Evolutionary conservation across 2,888 invertebrate species (phyloP), one percentile per base, ranked within the genome.

Genomic region (Caenorhabditis sp.): DNA sequence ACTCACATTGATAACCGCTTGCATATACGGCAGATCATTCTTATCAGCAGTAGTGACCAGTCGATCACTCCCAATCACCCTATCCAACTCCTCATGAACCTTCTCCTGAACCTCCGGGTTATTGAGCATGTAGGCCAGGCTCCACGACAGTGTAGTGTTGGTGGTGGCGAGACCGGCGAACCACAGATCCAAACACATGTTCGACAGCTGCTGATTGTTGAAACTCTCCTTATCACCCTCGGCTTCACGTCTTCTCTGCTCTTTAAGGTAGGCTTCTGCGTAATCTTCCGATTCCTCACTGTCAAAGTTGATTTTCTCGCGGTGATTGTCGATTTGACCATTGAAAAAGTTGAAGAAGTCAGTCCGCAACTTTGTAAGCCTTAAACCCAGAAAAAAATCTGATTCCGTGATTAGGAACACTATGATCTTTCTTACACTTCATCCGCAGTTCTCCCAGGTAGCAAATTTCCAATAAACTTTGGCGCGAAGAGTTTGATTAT

Each of bases 21-120:
- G 69, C 47, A 79, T 69, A 47, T 86, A 87, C 11, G 77, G 69
- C 4, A 87, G 71, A n/a, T 64, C 56, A 32, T 68, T 78, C 67
- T 87, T 87, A 64, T 87, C 87, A 28, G 79, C 71, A 11, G 74
- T 83, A 0, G 80, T 83, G n/a, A 88, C 76, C 8, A 84, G 44
- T 22, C 88, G 28, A 37, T 79, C 82, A 24, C 61, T 56, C 51
- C 83, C 87, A 15, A 87, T 82, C 0, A 85, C 85, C n/a, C 79
- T 64, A 32, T 85, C 80, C 56, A 87, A 44, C 40, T 87, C 87
- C 6, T 69, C 78, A 32, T 87, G 84, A 13, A 87, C 50, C 44
- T 87, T 86, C 11, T 80, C 70, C 70, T 85, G 64, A 4, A 72
- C 58, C 35, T 64, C 60, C 8, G 76, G 58, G 53, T 77, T 9